Conservation (phyloP, 2,113 vertebrate species). For the Leucopsar rothschildi region DNA sequence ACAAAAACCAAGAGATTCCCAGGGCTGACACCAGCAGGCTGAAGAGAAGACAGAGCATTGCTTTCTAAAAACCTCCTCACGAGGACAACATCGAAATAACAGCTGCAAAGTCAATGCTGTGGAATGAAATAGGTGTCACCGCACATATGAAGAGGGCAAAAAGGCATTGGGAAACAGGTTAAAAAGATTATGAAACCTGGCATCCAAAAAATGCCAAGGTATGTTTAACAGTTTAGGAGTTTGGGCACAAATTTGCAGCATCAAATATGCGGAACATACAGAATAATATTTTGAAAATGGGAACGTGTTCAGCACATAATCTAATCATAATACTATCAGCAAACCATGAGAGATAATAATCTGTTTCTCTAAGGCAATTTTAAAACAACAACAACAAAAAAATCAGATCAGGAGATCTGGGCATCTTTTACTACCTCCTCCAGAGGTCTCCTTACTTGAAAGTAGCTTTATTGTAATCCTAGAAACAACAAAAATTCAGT, state of each 20-base stretch:
- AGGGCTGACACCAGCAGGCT: background rate
- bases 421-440: background rate
- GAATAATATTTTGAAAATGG: background rate
- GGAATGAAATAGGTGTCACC: background rate
- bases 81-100: background rate
- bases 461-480: background rate
- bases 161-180: background rate
- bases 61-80: background rate
- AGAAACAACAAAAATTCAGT: slow-evolving; percentile 1
- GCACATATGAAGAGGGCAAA: background rate
- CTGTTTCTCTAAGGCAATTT: slow-evolving; percentile 19
- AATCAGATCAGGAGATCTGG: background rate
- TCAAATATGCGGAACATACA: background rate
- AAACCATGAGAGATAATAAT: background rate
- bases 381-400: background rate
- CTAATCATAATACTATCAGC: background rate
- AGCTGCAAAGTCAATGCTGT: background rate
- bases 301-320: background rate
- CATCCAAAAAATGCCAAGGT: background rate
- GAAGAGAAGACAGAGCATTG: background rate
- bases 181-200: background rate
- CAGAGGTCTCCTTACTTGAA: background rate
- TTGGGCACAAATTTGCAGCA: background rate
- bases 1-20: background rate
- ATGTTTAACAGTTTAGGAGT: background rate